Percentiles rank a stretch among this genome's conserved stretches.
phyloP scores from a whole-genome alignment of 2,888 invertebrate species.

The Catocala sponsa region DNA sequence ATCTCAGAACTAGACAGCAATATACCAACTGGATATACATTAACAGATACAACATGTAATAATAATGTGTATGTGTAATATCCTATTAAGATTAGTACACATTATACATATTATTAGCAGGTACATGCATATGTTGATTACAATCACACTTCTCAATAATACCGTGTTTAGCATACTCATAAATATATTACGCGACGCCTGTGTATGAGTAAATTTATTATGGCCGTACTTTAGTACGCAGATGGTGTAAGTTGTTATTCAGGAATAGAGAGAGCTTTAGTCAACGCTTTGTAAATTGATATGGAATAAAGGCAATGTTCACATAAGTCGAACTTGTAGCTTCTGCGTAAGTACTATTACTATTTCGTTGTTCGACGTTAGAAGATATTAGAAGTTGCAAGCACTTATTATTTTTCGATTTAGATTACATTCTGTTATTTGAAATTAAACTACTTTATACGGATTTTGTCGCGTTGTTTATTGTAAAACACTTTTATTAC shows the following conservation, averaged over 20 bases:
- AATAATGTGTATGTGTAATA: neutral
- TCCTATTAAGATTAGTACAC: slow-evolving; percentile 21
- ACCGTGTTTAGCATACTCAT: slow-evolving; percentile 45
- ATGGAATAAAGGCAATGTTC: neutral
- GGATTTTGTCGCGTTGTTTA: too few species aligned
- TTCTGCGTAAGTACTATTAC: too few species aligned
- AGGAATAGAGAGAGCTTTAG: neutral
- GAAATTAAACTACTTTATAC: too few species aligned
- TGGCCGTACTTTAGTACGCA: slow-evolving; percentile 1
- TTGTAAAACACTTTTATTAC: too few species aligned
- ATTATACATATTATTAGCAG: slow-evolving; percentile 11
- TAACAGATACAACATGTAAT: too few species aligned
- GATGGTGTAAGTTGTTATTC: neutral
- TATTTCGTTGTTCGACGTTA: too few species aligned
- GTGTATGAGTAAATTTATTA: slow-evolving; percentile 11
- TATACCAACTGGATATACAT: too few species aligned
- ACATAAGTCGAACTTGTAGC: neutral
- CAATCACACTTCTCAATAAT: slow-evolving; percentile 37
- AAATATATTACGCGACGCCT: slow-evolving; percentile 36
- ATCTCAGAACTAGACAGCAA: too few species aligned
- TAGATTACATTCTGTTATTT: too few species aligned
- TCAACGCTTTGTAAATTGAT: neutral
- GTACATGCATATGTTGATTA: slow-evolving; percentile 20
- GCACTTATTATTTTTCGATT: too few species aligned
- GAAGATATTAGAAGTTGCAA: too few species aligned